These are phyloP conservation scores for Drepana falcataria DNA, from an alignment of 2,888 invertebrate genomes.

Conservation along the genomic window DNA sequence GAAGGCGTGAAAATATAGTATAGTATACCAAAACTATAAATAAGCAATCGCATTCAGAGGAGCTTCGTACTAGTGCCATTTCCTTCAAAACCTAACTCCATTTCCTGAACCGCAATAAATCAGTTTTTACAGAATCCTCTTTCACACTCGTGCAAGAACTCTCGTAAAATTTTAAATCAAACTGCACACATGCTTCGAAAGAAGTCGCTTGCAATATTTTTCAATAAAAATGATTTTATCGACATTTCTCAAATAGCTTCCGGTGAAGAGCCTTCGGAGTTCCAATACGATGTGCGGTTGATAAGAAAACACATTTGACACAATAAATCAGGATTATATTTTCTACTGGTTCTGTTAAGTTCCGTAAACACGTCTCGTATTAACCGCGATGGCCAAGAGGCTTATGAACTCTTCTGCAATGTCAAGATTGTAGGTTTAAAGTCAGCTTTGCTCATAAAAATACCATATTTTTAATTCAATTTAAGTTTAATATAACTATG, in stretches of 20 bases:
- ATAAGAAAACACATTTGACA: neutral
- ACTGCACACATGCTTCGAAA: neutral
- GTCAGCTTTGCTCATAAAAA: too few species aligned
- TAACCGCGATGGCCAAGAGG: too few species aligned
- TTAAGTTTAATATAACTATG: too few species aligned
- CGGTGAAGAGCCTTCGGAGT: neutral
- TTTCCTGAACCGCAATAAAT: neutral
- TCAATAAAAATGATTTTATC: constrained; percentile 1
- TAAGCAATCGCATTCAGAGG: neutral
- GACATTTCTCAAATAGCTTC: neutral
- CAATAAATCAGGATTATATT: too few species aligned
- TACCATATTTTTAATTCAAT: too few species aligned
- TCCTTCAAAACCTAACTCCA: neutral
- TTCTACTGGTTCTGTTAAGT: too few species aligned
- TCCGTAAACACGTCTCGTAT: too few species aligned
- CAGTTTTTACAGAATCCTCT: neutral
- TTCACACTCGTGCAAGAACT: neutral
- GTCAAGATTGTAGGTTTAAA: too few species aligned
- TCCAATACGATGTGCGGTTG: neutral
- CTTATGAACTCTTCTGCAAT: too few species aligned
- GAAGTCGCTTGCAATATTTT: constrained; percentile 1
- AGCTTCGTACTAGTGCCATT: neutral
- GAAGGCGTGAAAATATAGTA: too few species aligned
- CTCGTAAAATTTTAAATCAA: neutral
- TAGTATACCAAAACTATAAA: too few species aligned